These are phyloP conservation scores for Rostratula benghalensis DNA, from an alignment of 2,113 vertebrate species.

Conservation along the genomic window DNA sequence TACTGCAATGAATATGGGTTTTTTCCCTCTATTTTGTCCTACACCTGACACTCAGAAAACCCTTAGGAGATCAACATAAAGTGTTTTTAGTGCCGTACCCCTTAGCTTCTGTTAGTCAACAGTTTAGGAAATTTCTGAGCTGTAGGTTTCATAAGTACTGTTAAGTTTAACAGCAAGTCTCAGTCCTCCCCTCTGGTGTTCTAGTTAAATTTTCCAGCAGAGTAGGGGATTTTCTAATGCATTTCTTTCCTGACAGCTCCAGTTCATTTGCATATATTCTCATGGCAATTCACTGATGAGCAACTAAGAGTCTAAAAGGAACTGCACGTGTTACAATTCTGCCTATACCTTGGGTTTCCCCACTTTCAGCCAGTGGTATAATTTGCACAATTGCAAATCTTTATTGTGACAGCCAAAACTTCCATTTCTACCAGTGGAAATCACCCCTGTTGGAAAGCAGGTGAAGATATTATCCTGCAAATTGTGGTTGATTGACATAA, in stretches of 20 bases:
- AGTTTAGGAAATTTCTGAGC: neutral
- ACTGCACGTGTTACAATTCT: neutral
- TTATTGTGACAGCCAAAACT: neutral
- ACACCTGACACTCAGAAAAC: neutral
- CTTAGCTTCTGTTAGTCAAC: neutral
- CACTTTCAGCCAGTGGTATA: neutral
- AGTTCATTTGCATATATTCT: neutral
- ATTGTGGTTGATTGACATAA: neutral
- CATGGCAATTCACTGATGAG: neutral
- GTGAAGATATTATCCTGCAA: neutral
- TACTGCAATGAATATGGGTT: neutral
- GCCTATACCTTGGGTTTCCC: neutral
- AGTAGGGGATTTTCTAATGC: neutral
- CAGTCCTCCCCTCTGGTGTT: neutral
- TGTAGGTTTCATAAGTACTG: neutral
- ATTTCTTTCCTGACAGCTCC: neutral
- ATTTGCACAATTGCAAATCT: neutral
- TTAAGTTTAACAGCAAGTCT: neutral
- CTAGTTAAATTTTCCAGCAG: neutral
- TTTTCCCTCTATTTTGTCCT: neutral
- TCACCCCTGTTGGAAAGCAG: neutral
- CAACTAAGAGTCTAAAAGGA: neutral
- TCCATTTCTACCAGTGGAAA: neutral
- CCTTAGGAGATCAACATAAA: neutral
- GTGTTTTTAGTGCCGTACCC: neutral